phyloP scores from a whole-genome alignment of 2,797 vertebrate genomes.

The Pantherophis vulpinus region DNA sequence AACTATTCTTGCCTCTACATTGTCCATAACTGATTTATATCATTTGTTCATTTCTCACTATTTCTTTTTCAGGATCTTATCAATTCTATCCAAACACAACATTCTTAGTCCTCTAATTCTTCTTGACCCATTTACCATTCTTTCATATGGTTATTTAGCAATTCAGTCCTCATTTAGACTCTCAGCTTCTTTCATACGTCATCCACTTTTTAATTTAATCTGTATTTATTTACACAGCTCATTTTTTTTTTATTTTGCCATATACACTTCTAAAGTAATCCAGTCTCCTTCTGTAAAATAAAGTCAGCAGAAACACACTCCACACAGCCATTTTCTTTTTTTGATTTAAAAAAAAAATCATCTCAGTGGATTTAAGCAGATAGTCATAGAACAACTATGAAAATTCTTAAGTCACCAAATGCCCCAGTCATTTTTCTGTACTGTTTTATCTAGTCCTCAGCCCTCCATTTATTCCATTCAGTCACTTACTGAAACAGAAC shows the following conservation, averaged over 20 bases:
- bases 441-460: background rate
- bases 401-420: background rate
- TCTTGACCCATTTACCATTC: background rate
- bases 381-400: background rate
- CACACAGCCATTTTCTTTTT: background rate
- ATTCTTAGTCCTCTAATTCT: background rate
- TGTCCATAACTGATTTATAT: background rate
- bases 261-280: background rate
- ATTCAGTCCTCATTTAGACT: background rate
- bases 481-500: background rate
- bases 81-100: background rate
- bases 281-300: background rate
- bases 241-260: background rate
- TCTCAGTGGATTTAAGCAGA: background rate
- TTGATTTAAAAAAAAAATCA: background rate
- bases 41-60: background rate
- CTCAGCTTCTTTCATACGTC: background rate
- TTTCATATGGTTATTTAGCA: background rate
- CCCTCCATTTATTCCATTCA: background rate
- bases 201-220: background rate
- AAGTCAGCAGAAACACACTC: background rate
- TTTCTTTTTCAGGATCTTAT: background rate
- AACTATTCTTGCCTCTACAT: background rate
- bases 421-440: background rate
- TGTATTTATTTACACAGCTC: background rate